phyloP scores from a whole-genome alignment of 2,888 invertebrate species.

The Xanthia togata region DNA sequence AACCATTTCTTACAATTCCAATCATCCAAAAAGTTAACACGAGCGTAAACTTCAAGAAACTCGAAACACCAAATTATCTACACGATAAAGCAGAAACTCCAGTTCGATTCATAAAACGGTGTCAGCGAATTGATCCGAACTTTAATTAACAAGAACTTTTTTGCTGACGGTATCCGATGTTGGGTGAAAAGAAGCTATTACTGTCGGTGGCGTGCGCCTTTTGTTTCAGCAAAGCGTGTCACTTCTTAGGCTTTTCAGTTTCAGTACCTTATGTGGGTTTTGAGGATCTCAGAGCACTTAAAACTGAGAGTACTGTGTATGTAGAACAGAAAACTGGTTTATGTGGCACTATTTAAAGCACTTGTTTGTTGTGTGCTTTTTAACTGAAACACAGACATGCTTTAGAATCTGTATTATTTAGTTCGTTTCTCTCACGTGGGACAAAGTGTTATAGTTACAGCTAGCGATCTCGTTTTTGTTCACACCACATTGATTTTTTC shows the following conservation, averaged over 20 bases:
- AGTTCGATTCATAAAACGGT: slow-evolving; percentile 36
- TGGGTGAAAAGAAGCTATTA: slow-evolving; percentile 73
- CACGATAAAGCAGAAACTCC: slow-evolving; percentile 46
- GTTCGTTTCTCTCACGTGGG: not conserved
- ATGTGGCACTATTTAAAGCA: not conserved
- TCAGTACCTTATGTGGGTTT: slow-evolving; percentile 46
- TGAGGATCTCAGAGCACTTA: slow-evolving; percentile 43
- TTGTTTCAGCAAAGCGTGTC: slow-evolving; percentile 68
- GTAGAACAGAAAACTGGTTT: not conserved
- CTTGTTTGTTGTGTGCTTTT: not conserved
- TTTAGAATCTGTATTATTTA: not conserved
- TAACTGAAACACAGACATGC: not conserved
- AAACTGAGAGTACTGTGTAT: slow-evolving; percentile 12
- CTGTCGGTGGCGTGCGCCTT: slow-evolving; percentile 62
- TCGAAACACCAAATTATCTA: slow-evolving; percentile 51
- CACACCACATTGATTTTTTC: too few species aligned
- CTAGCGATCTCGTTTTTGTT: not conserved
- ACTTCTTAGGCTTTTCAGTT: slow-evolving; percentile 64
- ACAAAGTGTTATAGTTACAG: not conserved
- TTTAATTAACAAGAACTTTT: slow-evolving; percentile 65
- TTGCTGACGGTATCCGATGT: slow-evolving; percentile 63
- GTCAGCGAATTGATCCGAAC: slow-evolving; percentile 57
- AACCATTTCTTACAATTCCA: not conserved
- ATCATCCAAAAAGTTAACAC: slow-evolving; percentile 31
- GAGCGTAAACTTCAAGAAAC: slow-evolving; percentile 5